A percentile compares a stretch with the other conserved stretches of the same genome.
Conservation (phyloP, 2,113 vertebrate species). For the Miniopterus natalensis region DNA sequence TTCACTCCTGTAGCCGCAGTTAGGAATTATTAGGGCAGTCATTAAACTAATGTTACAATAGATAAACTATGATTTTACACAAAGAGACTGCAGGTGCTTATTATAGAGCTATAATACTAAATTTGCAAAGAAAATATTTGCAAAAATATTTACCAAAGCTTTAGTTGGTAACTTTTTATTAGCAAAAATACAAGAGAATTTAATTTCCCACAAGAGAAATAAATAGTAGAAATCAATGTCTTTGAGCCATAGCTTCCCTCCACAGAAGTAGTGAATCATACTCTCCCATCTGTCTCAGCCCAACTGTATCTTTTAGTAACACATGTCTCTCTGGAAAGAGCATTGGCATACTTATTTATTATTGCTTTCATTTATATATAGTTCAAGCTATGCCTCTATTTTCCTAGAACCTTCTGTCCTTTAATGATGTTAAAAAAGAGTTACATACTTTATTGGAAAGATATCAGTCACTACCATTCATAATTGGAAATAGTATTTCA, state of each 20-base stretch:
- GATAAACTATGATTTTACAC: neutral
- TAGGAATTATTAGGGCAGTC: neutral
- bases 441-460: constrained; percentile 13
- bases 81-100: neutral
- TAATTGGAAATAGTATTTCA: neutral
- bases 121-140: constrained; percentile 34
- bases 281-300: constrained; percentile 82
- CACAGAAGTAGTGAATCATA: constrained; percentile 73
- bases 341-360: constrained; percentile 67
- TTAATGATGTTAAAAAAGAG: constrained; percentile 39
- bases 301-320: constrained; percentile 66
- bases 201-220: constrained; percentile 62
- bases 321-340: constrained; percentile 60
- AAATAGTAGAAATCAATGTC: constrained; percentile 66
- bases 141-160: constrained; percentile 7
- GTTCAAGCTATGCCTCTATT: constrained; percentile 42
- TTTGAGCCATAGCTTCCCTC: constrained; percentile 72
- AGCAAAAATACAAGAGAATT: constrained; percentile 45
- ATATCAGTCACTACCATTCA: constrained; percentile 57
- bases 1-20: neutral
- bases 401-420: constrained; percentile 8
- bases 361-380: constrained; percentile 63
- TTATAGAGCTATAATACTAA: neutral
- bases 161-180: constrained; percentile 52
- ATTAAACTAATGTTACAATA: neutral